These are phyloP conservation scores for Cariama cristata DNA, from an alignment of 2,113 vertebrate species.

Conservation along the genomic window DNA sequence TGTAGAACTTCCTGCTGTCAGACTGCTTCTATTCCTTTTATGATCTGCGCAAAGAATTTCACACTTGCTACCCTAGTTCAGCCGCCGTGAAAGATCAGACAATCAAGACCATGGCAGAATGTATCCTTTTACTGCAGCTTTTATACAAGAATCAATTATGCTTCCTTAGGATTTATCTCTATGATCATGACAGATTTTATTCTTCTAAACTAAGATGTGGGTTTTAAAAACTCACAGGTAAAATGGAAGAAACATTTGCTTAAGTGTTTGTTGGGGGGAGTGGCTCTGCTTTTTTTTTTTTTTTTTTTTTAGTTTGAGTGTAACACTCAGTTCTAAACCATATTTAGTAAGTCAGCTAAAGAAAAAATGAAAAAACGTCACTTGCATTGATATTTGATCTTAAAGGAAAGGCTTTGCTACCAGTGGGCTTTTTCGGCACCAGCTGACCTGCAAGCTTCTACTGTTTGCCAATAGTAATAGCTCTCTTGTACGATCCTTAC, in stretches of 20 bases:
- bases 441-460: neutral
- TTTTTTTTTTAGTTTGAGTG: neutral
- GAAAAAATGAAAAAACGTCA: neutral
- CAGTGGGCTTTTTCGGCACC: neutral
- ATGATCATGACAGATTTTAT: neutral
- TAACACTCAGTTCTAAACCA: neutral
- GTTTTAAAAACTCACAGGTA: neutral
- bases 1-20: slow-evolving; percentile 89
- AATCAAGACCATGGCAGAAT: slow-evolving; percentile 89
- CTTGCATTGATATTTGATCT: neutral
- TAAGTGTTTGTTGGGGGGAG: neutral
- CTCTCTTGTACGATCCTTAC: neutral
- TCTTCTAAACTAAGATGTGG: neutral
- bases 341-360: neutral
- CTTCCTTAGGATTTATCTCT: neutral
- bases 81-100: slow-evolving; percentile 83
- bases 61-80: slow-evolving; percentile 84
- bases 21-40: slow-evolving; percentile 95
- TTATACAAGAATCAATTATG: neutral
- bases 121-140: slow-evolving; percentile 81
- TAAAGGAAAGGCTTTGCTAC: neutral
- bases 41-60: slow-evolving; percentile 91
- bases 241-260: neutral
- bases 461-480: neutral
- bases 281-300: neutral